These are phyloP conservation scores for Grapholita molesta DNA, from an alignment of 1,140 invertebrate species.

Conservation along the genomic window DNA sequence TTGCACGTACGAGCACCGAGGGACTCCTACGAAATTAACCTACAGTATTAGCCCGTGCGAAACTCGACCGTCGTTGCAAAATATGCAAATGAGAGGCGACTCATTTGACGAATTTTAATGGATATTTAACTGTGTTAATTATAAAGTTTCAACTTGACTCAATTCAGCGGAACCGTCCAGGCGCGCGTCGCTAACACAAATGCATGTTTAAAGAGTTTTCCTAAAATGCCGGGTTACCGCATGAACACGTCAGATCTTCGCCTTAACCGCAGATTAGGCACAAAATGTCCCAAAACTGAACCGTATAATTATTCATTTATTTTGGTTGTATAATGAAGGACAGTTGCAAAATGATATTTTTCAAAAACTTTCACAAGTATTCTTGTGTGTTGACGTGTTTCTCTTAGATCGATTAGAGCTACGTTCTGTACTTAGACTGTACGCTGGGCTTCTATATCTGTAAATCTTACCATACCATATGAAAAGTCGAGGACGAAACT, in stretches of 20 bases:
- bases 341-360: too few relatives aligned
- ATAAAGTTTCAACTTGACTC: conserved; percentile 62
- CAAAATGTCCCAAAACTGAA: too few relatives aligned
- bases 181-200: conserved; percentile 25
- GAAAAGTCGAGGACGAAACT: background rate
- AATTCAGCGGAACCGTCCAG: conserved; percentile 47
- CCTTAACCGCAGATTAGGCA: background rate
- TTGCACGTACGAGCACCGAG: conserved; percentile 45
- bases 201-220: conserved; percentile 48
- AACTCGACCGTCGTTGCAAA: conserved; percentile 58
- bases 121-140: conserved; percentile 73
- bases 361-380: too few relatives aligned
- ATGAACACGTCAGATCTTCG: background rate
- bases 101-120: conserved; percentile 76
- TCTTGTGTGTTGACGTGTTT: background rate
- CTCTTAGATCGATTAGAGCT: background rate
- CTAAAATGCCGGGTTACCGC: conserved; percentile 10
- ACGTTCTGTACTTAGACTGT: background rate
- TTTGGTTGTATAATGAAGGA: too few relatives aligned
- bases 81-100: conserved; percentile 73
- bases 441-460: too few relatives aligned
- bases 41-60: conserved; percentile 43
- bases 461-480: background rate
- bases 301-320: too few relatives aligned
- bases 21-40: conserved; percentile 66